phyloP scores from a whole-genome alignment of 1,140 invertebrate species.

The Manduca sexta region DNA sequence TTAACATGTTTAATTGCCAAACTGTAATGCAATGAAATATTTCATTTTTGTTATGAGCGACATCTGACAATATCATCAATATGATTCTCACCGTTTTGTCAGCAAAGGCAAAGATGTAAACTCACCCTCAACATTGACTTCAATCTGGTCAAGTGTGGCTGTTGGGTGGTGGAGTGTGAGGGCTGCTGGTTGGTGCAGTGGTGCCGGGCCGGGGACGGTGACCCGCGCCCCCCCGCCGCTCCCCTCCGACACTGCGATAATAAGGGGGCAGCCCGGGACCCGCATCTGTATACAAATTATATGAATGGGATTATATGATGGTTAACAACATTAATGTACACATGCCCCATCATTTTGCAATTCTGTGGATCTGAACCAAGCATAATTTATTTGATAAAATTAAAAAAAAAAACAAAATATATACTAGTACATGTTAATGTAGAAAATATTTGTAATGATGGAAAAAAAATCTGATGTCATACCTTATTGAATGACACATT shows the following conservation, averaged over 20 bases:
- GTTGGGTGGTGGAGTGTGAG: conserved; percentile 82
- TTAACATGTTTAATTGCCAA: too few species aligned
- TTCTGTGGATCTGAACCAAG: too few species aligned
- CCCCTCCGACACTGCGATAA: conserved; percentile 77
- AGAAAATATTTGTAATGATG: neutral
- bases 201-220: conserved; percentile 78
- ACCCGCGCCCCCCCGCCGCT: conserved; percentile 83
- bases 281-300: conserved; percentile 69
- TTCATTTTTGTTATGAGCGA: too few species aligned
- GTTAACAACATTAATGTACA: neutral
- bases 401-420: too few species aligned
- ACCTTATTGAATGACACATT: conserved; percentile 98
- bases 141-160: conserved; percentile 91
- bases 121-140: conserved; percentile 96
- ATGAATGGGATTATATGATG: neutral
- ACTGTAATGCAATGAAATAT: too few species aligned
- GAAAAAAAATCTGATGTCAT: conserved; percentile 18
- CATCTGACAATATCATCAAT: too few species aligned
- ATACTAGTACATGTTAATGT: too few species aligned
- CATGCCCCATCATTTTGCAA: too few species aligned
- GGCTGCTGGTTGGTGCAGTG: conserved; percentile 77
- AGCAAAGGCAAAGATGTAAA: too few species aligned
- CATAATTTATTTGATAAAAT: too few species aligned
- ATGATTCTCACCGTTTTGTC: too few species aligned
- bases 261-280: conserved; percentile 87